These are phyloP conservation scores for Steatocranus sp. DNA, from an alignment of 2,797 vertebrate genomes.

Conservation along the genomic window DNA sequence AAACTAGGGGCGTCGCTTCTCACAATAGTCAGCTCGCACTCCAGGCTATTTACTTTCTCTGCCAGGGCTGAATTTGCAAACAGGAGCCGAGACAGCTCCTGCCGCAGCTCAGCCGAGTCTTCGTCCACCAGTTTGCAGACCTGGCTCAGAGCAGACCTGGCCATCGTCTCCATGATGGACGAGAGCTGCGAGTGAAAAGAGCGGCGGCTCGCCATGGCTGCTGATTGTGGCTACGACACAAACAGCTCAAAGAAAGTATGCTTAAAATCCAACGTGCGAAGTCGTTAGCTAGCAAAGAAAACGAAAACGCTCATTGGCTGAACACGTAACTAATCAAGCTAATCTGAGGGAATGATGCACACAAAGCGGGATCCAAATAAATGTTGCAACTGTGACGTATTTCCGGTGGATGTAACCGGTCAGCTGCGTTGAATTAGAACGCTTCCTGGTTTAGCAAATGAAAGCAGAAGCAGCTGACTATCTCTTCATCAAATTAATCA, in stretches of 20 bases:
- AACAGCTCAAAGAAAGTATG: no score
- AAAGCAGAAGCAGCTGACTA: neutral
- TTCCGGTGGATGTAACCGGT: conserved; percentile 63
- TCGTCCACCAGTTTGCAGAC: conserved; percentile 69
- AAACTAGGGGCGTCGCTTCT: conserved; percentile 17
- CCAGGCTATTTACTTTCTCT: conserved; percentile 54
- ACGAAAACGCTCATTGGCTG: neutral
- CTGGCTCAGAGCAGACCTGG: conserved; percentile 54
- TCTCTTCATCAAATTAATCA: neutral
- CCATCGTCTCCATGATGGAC: conserved; percentile 70
- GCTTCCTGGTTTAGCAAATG: conserved; percentile 35
- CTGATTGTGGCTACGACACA: neutral
- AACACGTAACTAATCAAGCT: neutral
- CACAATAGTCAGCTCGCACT: conserved; percentile 45
- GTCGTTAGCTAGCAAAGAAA: neutral
- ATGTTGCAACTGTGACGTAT: conserved; percentile 37
- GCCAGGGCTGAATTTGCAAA: conserved; percentile 53
- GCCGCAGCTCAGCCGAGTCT: conserved; percentile 58
- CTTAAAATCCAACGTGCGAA: neutral
- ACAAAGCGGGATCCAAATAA: conserved; percentile 46
- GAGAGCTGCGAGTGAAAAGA: conserved; percentile 64
- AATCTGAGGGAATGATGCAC: neutral
- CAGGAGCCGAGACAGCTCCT: conserved; percentile 56
- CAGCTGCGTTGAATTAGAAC: conserved; percentile 52
- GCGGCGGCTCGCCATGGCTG: conserved; percentile 32